phyloP scores from a whole-genome alignment of 2,113 vertebrate species.

The Proteles cristata region DNA sequence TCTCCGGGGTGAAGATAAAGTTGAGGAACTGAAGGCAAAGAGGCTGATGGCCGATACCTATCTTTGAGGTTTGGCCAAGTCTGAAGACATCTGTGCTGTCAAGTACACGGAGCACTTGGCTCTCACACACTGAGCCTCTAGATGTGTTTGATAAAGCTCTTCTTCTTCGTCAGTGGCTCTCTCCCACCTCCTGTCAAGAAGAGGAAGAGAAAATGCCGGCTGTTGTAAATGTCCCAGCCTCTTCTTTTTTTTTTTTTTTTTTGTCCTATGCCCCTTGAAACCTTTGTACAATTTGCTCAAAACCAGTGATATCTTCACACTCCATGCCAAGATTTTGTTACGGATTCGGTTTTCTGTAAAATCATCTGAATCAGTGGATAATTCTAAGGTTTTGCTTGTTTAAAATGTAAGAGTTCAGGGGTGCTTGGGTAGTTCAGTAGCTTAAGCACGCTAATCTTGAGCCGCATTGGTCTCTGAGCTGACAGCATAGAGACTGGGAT shows the following conservation, averaged over 20 bases:
- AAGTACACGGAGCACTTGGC: conserved; percentile 93
- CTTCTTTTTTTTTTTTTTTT: neutral
- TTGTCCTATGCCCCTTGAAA: neutral
- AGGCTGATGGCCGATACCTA: conserved; percentile 83
- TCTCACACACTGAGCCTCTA: conserved; percentile 89
- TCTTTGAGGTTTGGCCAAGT: conserved; percentile 91
- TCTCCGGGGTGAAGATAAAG: conserved; percentile 92
- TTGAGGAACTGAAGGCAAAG: conserved; percentile 93
- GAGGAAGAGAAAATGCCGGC: conserved; percentile 79
- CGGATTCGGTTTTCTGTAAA: neutral
- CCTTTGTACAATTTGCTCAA: neutral
- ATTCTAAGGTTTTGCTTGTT: neutral
- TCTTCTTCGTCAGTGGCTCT: conserved; percentile 86
- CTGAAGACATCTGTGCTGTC: conserved; percentile 93
- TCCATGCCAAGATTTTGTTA: neutral
- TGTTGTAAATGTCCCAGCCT: neutral
- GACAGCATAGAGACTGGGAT: no score
- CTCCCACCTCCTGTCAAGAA: conserved; percentile 90
- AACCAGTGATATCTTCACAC: neutral
- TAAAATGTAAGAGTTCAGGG: neutral
- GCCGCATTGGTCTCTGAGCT: no score
- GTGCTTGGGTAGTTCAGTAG: no score
- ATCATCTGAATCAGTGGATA: neutral
- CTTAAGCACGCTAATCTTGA: no score
- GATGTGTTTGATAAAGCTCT: conserved; percentile 84